Evolutionary conservation across 2,888 invertebrate species (phyloP).

Genomic region (Drosophila prostipennis): DNA sequence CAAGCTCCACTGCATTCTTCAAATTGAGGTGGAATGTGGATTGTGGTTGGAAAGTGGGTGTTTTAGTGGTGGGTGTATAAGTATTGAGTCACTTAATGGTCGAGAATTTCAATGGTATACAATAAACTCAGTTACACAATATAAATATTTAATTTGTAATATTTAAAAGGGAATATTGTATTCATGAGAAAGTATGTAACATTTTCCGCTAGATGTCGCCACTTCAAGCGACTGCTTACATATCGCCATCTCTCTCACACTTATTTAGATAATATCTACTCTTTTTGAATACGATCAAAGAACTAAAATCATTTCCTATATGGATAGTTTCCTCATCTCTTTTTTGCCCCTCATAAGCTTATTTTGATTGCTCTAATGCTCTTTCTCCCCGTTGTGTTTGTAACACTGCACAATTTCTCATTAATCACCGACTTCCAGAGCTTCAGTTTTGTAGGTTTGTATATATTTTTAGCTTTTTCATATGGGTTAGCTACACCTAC

Average conservation of each 20-base stretch:
- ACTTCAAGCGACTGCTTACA: too few species aligned
- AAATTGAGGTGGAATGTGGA: conserved; percentile 15
- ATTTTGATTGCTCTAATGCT: not conserved
- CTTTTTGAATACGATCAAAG: not conserved
- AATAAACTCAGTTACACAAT: too few species aligned
- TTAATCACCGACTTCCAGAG: conserved; percentile 16
- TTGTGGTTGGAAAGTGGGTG: conserved; percentile 38
- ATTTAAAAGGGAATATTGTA: too few species aligned
- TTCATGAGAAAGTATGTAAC: too few species aligned
- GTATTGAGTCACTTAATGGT: conserved; percentile 16
- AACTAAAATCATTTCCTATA: conserved; percentile 2
- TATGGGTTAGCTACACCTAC: conserved; percentile 62
- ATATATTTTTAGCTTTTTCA: conserved; percentile 46
- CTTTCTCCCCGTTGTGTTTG: conserved; percentile 1
- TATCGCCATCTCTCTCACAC: too few species aligned
- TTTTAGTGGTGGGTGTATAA: conserved; percentile 2
- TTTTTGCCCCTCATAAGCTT: not conserved
- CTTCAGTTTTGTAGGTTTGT: conserved; percentile 14
- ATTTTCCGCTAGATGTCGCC: too few species aligned
- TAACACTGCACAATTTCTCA: conserved; percentile 22
- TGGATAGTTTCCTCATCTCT: conserved; percentile 2
- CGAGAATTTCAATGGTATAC: not conserved
- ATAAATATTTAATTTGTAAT: too few species aligned
- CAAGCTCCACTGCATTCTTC: conserved; percentile 62
- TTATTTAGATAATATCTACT: not conserved